Conservation (phyloP, 2,113 vertebrate species). For the Ammodramus savannarum region DNA sequence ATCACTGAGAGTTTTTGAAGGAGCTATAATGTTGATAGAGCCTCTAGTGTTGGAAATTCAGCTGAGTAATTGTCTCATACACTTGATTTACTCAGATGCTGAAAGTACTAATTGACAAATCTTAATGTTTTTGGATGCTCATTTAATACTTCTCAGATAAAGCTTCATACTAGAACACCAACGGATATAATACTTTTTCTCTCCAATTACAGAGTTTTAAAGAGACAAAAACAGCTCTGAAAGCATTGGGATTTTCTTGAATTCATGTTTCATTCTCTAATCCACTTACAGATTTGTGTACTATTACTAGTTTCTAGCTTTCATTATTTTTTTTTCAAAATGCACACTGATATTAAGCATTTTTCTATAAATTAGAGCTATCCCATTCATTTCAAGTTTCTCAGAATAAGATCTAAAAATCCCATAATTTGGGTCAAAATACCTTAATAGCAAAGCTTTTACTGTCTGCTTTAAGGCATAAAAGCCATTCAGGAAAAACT, state of each 20-base stretch:
- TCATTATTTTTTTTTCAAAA: not conserved
- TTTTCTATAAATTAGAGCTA: not conserved
- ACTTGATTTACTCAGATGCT: conserved; percentile 1
- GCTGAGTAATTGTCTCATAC: conserved; percentile 3
- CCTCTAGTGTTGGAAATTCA: not conserved
- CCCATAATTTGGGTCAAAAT: not conserved
- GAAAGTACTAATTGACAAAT: not conserved
- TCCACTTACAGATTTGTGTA: not conserved
- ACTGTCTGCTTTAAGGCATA: not conserved
- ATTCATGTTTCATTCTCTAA: not conserved
- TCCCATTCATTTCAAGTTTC: not conserved
- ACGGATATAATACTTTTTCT: not conserved
- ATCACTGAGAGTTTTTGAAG: conserved; percentile 3
- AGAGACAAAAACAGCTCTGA: not conserved
- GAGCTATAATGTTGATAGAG: not conserved
- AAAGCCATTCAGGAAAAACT: not conserved
- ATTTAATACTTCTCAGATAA: not conserved
- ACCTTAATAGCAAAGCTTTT: not conserved
- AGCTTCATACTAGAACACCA: not conserved
- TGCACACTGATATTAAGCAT: not conserved
- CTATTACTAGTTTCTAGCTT: not conserved
- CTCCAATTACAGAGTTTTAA: not conserved
- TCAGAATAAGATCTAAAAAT: not conserved
- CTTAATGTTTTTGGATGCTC: not conserved
- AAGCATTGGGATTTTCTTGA: not conserved